Evolutionary conservation across 2,888 invertebrate species (phyloP), one percentile per base, ranked within the genome.

Genomic region (Brenthis hecate): DNA sequence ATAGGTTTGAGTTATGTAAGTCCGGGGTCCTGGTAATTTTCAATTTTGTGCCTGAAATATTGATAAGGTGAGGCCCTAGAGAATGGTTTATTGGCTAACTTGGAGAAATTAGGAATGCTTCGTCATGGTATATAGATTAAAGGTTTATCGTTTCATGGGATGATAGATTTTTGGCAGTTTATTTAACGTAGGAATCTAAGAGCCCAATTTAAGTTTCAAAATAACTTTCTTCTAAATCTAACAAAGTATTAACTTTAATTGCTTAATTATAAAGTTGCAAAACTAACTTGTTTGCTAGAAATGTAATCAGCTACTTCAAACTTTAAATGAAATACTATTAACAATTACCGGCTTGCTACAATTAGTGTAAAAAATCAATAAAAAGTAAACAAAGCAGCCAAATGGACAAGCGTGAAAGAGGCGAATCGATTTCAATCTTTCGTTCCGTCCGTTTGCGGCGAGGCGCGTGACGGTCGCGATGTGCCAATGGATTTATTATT

Each of bases 1-100:
- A 92, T 92, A 87, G 89, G 81, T 90, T 89, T 89, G 91, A 91
- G 88, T 90, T 89, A 90, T 90, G 87, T 85, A 79, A 83, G 83
- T 80, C 79, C 80, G 80, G 84, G 86, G 84, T 79, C 80, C 81
- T 81, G 85, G 88, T 89, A 88, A 91, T 91, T 91, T 91, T 91
- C 91, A 91, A 91, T 92, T 89, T 86, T 89, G 89, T 89, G 89
- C 79, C 85, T 89, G 88, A 88, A 91, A 91, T 91, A 91, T 91
- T 89, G 87, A 92, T 92, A 84, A 88, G 87, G 78, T 73, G 80
- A 82, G 83, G 78, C 76, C 79, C 77, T 81, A 61, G 76, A 76
- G 81, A 73, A 68, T 76, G 74, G 74, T 80, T 82, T 64, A 68
- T 70, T 65, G 66, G 70, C 65, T 56, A 56, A 69, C 55, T 71